Base-by-base conservation (phyloP, 2,888 invertebrate species). In the Trachelus tabidus region DNA sequence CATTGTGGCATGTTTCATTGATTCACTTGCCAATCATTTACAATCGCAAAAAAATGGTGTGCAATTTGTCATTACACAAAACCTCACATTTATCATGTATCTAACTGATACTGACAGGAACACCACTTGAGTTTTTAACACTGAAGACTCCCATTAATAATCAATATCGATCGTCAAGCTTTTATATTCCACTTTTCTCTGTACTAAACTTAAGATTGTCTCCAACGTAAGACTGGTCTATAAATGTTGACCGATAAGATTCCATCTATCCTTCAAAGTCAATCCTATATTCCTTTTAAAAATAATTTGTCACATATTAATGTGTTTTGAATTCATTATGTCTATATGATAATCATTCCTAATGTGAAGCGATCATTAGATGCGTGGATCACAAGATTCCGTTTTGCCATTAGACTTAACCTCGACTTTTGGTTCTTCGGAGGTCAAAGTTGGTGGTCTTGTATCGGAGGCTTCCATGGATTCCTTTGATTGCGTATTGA, bases 291-390 rank as follows among this genome's bases (percentile, higher is more conserved):
- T 56, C 56, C 56, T 56, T 56, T 56, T 56, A 56, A 56, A 80
- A 77, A 81, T 73, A 76, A 85, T 82, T 83, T 85, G 84, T 83
- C 86, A 85, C 84, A 83, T 85, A 82, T 75, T 82, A 75, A 77
- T 76, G 37, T 81, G 81, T 81, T 82, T 83, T 79, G 79, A 81
- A 79, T 85, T 85, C 82, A 86, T 82, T 83, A 73, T 68, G 75
- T 79, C 74, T 83, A 86, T 80, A 81, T 81, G 81, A 76, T 81
- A 82, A 80, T 81, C 80, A 80, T 75, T 78, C 79, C 86, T 88
- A 87, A 82, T 77, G 37, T 73, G 79, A 82, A 81, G 77, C 80
- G 76, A 86, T 84, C 85, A 87, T 90, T 90, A 90, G 87, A 87
- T 86, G 76, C 82, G 82, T 75, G 85, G 85, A 79, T 87, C 84